Base-by-base conservation (phyloP, 2,888 invertebrate species). In the Venusia cambrica region DNA sequence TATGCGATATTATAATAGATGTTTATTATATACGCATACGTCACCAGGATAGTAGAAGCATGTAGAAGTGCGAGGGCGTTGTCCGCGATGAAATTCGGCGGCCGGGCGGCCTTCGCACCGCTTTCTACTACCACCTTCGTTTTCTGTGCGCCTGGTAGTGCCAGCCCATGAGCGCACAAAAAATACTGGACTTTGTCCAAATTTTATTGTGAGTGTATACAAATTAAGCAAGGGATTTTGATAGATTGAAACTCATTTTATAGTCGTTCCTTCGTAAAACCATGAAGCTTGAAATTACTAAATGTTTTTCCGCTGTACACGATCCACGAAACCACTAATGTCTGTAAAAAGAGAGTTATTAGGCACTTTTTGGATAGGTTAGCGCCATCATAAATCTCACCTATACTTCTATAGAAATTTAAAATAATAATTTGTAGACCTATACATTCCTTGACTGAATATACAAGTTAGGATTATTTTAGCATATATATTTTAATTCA, bases 71-170 rank as follows among this genome's bases (percentile, higher is more conserved):
- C 6, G 57, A 67, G 66, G 64, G 63, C 69, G 68, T 64, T 70
- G 74, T 51, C 72, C 72, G 59, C 62, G 62, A 66, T 73, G 73
- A 75, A 75, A 74, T 75, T 75, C 72, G 75, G 73, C 72, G 65
- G 60, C 14, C 55, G 33, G 62, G 41, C 62, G 73, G 63, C 75
- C 75, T 75, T 75, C 71, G 62, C 56, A 51, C 59, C 70, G 69
- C 73, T 73, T 75, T 73, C 73, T 62, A 72, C 57, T 60, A 61
- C 51, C 62, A 63, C 71, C 63, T 68, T 65, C 60, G 58, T 51
- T 67, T 66, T 68, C 64, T 74, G 69, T 45, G 28, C 44, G 58
- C 75, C 75, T 74, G 48, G 73, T 76, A 74, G 52, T 48, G 43
- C 37, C 49, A 38, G 50, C 47, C 45, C 38, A 40, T 45, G 43